Conservation (phyloP, 2,888 invertebrate genomes). For the Oxyteleia sp. region DNA sequence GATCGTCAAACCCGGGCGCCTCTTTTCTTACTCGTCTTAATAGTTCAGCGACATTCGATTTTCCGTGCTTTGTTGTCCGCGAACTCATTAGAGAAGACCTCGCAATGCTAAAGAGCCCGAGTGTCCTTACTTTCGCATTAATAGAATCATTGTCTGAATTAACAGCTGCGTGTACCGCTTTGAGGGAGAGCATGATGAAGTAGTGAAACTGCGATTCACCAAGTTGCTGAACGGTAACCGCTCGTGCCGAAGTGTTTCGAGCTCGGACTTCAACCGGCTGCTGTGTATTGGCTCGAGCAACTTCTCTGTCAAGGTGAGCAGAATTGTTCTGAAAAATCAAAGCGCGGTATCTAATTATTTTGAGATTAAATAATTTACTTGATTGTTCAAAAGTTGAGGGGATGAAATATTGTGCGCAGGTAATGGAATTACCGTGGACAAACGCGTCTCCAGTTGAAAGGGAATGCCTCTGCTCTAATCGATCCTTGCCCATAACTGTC, state of each 20-base stretch:
- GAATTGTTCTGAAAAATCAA: too few species aligned
- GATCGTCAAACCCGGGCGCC: not conserved
- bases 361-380: too few species aligned
- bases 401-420: constrained; percentile 84
- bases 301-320: constrained; percentile 85
- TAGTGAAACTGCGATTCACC: constrained; percentile 92
- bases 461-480: constrained; percentile 93
- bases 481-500: constrained; percentile 91
- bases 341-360: too few species aligned
- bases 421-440: constrained; percentile 93
- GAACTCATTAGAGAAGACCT: constrained; percentile 22
- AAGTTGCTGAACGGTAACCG: constrained; percentile 89
- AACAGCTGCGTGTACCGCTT: constrained; percentile 95
- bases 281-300: constrained; percentile 84
- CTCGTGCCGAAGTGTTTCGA: constrained; percentile 85
- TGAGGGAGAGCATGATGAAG: constrained; percentile 94
- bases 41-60: constrained; percentile 19
- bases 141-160: constrained; percentile 61
- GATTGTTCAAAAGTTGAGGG: constrained; percentile 8
- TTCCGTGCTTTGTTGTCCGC: too few species aligned
- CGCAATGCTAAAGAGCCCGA: too few species aligned
- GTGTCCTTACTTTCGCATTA: constrained; percentile 46
- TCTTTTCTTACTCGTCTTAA: constrained; percentile 1
- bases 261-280: constrained; percentile 84
- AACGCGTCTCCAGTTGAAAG: constrained; percentile 92